Conservation (phyloP, 2,888 invertebrate species). For the Melinaea menophilus region DNA sequence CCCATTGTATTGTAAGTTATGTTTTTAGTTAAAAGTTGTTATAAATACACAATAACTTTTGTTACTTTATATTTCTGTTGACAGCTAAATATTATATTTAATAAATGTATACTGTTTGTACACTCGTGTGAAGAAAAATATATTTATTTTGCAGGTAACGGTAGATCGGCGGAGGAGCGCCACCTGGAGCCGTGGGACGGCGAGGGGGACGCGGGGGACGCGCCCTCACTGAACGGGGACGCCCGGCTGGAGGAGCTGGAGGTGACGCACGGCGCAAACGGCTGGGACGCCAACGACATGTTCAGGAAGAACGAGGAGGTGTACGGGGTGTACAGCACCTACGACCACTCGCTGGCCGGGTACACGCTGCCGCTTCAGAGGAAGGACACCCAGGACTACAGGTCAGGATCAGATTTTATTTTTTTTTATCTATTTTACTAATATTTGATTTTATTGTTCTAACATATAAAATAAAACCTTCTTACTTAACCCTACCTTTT, state of each 20-base stretch:
- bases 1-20: no score
- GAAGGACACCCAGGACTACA: slow-evolving; percentile 92
- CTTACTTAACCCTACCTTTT: no score
- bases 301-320: slow-evolving; percentile 93
- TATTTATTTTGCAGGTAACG: slow-evolving; percentile 50
- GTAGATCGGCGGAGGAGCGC: slow-evolving; percentile 79
- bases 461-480: no score
- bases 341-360: slow-evolving; percentile 92
- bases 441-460: background rate
- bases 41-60: no score
- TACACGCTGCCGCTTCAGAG: slow-evolving; percentile 93
- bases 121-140: background rate
- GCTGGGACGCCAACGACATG: slow-evolving; percentile 99
- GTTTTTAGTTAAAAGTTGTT: no score
- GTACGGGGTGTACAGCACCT: slow-evolving; percentile 95
- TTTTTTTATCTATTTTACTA: background rate
- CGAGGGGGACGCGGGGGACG: slow-evolving; percentile 70
- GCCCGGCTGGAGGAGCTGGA: slow-evolving; percentile 82
- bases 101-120: background rate
- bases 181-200: slow-evolving; percentile 95
- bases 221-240: slow-evolving; percentile 77
- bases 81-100: background rate
- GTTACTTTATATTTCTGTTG: no score
- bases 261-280: slow-evolving; percentile 88
- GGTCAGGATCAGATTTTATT: slow-evolving; percentile 51